Percentiles rank a stretch among this genome's conserved stretches.
Conservation (phyloP, 2,797 vertebrate genomes). For the Xenopus petersii region DNA sequence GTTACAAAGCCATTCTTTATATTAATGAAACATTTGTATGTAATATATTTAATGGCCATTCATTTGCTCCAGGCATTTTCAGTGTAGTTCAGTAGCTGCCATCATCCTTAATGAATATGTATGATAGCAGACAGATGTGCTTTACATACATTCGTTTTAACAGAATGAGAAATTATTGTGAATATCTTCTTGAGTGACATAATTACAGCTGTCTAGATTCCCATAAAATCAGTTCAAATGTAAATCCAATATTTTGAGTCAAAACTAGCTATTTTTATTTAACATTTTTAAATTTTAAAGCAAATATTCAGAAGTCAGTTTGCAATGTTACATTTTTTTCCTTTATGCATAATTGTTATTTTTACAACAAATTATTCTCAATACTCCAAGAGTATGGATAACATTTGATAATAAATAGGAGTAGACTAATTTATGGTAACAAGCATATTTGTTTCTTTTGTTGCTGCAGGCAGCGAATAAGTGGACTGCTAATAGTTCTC, state of each 20-base stretch:
- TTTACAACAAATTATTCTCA: no score
- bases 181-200: constrained; percentile 40
- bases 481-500: no score
- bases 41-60: constrained; percentile 45
- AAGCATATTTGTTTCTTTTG: no score
- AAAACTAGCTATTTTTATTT: no score
- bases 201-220: constrained; percentile 43
- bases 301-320: no score
- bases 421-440: no score
- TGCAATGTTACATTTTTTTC: no score
- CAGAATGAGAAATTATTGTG: constrained; percentile 39
- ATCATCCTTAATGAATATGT: constrained; percentile 37
- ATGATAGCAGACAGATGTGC: constrained; percentile 40
- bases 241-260: constrained; percentile 28
- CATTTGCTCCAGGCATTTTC: constrained; percentile 33
- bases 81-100: constrained; percentile 24
- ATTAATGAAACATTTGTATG: constrained; percentile 41
- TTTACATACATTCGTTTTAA: constrained; percentile 32
- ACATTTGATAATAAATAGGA: no score
- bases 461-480: no score
- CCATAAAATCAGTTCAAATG: constrained; percentile 33
- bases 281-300: no score
- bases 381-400: no score
- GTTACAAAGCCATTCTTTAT: constrained; percentile 32
- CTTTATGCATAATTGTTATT: no score